phyloP scores from a whole-genome alignment of 2,113 vertebrate species.

The Alaudala cheleensis region DNA sequence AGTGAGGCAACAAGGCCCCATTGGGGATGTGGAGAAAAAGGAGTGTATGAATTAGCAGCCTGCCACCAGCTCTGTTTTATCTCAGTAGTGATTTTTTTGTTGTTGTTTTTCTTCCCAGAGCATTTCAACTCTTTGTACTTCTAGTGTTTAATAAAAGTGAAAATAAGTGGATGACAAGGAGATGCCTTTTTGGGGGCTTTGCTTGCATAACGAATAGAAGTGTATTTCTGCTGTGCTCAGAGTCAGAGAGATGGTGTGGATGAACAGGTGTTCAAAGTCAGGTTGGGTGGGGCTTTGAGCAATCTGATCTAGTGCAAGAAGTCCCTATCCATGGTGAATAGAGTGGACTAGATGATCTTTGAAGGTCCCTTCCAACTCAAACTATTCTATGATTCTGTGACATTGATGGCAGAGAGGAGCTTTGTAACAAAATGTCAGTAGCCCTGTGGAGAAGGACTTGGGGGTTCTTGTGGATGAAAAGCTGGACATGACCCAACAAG shows the following conservation, averaged over 20 bases:
- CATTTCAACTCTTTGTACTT: neutral
- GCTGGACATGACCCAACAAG: neutral
- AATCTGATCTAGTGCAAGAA: neutral
- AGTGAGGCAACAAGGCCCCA: neutral
- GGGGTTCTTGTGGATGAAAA: neutral
- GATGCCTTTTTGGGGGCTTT: neutral
- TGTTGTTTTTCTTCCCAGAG: neutral
- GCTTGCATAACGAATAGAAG: neutral
- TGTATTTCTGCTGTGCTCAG: neutral
- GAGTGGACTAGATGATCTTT: neutral
- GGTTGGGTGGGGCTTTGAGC: neutral
- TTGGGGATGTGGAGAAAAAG: neutral
- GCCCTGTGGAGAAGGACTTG: neutral
- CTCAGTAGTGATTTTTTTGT: neutral
- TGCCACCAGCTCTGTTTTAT: neutral
- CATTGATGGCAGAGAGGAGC: neutral
- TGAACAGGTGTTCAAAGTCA: neutral
- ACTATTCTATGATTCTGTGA: neutral
- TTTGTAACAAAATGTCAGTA: neutral
- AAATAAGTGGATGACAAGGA: neutral
- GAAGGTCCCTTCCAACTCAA: neutral
- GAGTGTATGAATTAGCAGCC: neutral
- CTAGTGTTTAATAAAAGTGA: neutral
- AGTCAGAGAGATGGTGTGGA: neutral
- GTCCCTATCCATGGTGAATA: neutral